Percentiles rank a stretch among this genome's conserved stretches.
phyloP scores from a whole-genome alignment of 1,140 invertebrate genomes.

The Drosophila tsacasi region DNA sequence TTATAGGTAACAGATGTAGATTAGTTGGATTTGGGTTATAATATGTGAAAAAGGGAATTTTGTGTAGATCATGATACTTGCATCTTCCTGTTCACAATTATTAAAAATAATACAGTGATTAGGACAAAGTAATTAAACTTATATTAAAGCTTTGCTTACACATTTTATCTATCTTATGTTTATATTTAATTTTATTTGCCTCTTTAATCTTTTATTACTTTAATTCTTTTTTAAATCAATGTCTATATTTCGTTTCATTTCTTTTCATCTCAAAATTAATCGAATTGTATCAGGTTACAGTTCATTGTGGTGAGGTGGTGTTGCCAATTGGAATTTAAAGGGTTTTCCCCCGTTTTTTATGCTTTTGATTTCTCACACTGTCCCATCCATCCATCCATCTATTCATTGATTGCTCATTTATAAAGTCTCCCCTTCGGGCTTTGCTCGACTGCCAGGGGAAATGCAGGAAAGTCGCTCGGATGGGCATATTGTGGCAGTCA shows the following conservation, averaged over 20 bases:
- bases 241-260: neutral
- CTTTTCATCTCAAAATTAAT: neutral
- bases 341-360: conserved; percentile 41
- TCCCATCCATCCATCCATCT: conserved; percentile 24
- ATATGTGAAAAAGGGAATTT: no score
- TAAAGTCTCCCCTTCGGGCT: conserved; percentile 20
- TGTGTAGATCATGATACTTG: no score
- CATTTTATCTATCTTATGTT: neutral
- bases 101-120: no score
- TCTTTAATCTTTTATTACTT: neutral
- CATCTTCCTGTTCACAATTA: no score
- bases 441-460: conserved; percentile 27
- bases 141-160: neutral
- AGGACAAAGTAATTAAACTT: no score
- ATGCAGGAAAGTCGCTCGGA: conserved; percentile 15
- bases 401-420: conserved; percentile 67
- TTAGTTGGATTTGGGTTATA: no score
- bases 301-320: conserved; percentile 9
- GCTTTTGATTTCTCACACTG: conserved; percentile 53
- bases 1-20: neutral
- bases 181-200: neutral
- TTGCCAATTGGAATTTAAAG: conserved; percentile 10
- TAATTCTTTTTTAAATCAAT: neutral
- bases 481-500: conserved; percentile 80
- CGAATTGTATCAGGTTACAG: conserved; percentile 19